These are phyloP conservation scores for Dunckerocampus dactyliophorus DNA, from an alignment of 2,113 vertebrate genomes.

Conservation along the genomic window DNA sequence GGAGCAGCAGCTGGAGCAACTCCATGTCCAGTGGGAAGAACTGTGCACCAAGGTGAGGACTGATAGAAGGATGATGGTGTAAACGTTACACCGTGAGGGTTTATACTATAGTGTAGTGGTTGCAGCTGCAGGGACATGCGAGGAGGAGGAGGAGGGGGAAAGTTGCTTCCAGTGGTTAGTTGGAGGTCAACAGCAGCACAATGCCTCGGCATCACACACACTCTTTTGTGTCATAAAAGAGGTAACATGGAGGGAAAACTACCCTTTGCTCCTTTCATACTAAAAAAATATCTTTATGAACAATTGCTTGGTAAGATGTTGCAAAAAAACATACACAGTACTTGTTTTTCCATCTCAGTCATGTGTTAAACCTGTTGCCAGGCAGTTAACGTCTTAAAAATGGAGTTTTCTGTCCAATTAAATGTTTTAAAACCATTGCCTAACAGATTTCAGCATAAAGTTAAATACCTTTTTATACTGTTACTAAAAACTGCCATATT, in stretches of 20 bases:
- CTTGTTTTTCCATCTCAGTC: too few species aligned
- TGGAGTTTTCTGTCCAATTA: background rate
- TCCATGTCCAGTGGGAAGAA: slow-evolving; percentile 80
- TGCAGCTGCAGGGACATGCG: slow-evolving; percentile 27
- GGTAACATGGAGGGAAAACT: slow-evolving; percentile 40
- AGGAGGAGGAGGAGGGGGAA: slow-evolving; percentile 34
- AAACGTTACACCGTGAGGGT: background rate
- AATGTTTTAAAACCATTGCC: background rate
- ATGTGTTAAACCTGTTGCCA: background rate
- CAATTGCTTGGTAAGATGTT: background rate
- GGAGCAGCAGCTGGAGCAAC: slow-evolving; percentile 78
- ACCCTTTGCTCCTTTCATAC: background rate
- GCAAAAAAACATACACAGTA: too few species aligned
- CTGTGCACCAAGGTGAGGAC: slow-evolving; percentile 72
- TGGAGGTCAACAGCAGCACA: slow-evolving; percentile 51
- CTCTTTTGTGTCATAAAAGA: slow-evolving; percentile 37
- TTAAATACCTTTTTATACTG: too few species aligned
- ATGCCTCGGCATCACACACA: slow-evolving; percentile 42
- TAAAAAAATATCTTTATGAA: background rate
- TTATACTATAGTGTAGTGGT: background rate
- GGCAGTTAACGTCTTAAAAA: too few species aligned
- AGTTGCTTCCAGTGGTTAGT: slow-evolving; percentile 35
- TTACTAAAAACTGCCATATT: background rate
- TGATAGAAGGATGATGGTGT: background rate
- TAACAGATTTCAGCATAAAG: too few species aligned